A percentile compares a stretch with the other conserved stretches of the same genome.
Evolutionary conservation across 2,888 invertebrate species (phyloP).

Genomic region (Cephus nigrinus): DNA sequence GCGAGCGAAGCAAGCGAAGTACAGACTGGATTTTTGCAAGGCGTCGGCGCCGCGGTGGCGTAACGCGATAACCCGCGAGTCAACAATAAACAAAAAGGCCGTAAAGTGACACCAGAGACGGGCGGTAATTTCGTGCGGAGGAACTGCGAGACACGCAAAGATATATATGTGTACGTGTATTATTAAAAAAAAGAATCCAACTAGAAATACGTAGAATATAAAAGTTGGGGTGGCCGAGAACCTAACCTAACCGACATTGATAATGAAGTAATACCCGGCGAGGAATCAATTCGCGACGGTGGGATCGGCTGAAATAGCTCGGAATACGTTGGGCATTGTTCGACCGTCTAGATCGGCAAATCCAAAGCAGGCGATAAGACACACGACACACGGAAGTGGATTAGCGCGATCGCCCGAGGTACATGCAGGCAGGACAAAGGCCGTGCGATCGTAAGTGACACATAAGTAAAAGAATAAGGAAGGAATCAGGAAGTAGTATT

Average conservation of each 20-base stretch:
- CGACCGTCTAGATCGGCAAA: background rate
- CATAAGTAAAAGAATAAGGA: background rate
- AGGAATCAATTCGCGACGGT: background rate
- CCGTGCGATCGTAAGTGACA: background rate
- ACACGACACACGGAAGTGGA: background rate
- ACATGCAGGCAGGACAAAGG: background rate
- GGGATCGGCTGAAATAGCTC: background rate
- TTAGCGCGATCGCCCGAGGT: background rate
- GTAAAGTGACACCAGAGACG: constrained; percentile 1
- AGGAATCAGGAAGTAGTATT: background rate
- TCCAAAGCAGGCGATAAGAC: background rate
- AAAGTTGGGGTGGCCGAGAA: background rate
- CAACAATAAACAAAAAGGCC: constrained; percentile 16
- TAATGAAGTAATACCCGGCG: background rate
- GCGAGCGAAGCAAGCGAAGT: background rate
- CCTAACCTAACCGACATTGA: background rate
- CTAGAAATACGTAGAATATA: background rate
- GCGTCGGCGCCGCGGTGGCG: constrained; percentile 19
- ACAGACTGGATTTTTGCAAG: background rate
- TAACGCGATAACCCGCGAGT: constrained; percentile 25
- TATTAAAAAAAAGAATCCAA: background rate
- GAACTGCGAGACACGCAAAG: background rate
- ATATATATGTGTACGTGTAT: background rate
- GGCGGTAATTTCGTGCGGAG: background rate
- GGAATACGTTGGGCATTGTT: background rate